Base-by-base conservation (phyloP, 1,140 invertebrate genomes). In the Leucophenga varia region DNA sequence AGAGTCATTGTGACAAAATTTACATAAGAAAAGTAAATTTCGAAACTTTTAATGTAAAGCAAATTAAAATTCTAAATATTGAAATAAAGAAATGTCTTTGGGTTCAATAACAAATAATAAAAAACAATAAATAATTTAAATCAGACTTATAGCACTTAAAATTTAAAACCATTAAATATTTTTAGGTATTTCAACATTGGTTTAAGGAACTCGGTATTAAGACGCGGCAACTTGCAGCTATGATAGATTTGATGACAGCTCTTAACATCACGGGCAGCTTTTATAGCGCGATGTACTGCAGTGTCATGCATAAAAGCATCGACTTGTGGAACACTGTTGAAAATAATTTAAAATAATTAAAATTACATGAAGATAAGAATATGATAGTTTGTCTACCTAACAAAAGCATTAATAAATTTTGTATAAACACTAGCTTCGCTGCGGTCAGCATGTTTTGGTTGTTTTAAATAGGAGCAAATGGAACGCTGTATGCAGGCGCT, bases 401-500 rank as follows among this genome's bases (percentile, higher is more conserved):
- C 41, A 31, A 72, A 18, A 0, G 57, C 55, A 47, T 72, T 37
- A 1, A 72, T 35, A 3, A 61, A 35, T n/a, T 47, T 49, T 17
- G 43, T 38, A 32, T 47, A 39, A 6, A 44, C 49, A 1, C 43
- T 21, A 8, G 45, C 41, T 0, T 41, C 2, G 8, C 41, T 14
- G n/a, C 9, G 5, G 20, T 47, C 4, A 2, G 22, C 21, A n/a
- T n/a, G n/a, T 22, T 25, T 7, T n/a, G 22, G 9, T 30, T 28
- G 31, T 13, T 68, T 54, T 21, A 71, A 22, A 38, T 65, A 72
- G 22, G 56, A 52, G 28, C 69, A 72, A 13, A 72, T 63, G 6
- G 51, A 55, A 1, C 52, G 55, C 32, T 72, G 69, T 0, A 54
- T 53, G 25, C 69, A 72, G 5, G 47, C 50, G 1, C 55, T 50